Evolutionary conservation across 92 coral and sea anemone species (phyloP), one percentile per base, ranked within the genome.

Genomic region (Actinostola sp.): DNA sequence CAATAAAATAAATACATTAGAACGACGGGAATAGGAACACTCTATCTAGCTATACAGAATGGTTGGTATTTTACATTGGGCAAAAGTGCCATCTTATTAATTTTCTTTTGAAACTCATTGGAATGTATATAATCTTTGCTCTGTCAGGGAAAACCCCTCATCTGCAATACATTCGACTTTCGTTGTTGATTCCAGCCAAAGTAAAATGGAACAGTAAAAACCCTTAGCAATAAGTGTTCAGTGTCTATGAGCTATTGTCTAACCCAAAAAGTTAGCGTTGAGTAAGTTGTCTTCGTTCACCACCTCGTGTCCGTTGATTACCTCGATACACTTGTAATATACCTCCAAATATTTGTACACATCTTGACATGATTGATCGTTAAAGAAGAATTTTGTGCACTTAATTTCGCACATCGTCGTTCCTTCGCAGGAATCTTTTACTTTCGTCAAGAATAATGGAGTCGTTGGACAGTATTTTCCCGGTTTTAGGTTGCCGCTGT

Each of bases 291-390:
- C 99, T 63, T 95, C 99, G 72, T 95, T 95, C 41, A 95, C 99
- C 25, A 95, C 99, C 67, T 95, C 99, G 52, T 95, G 99, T 32
- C 99, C 99, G 75, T 95, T 95, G 87, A 95, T 95, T 49, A 95
- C 99, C 67, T 95, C 99, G 76, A 95, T 92, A 84, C 99, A 95
- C 86, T 95, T 95, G 95, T 95, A 95, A 88, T 95, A 95, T 58
- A 95, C 97, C 51, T 95, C 99, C 83, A 95, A 79, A 85, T 95
- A 95, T 87, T 95, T 95, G 99, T 95, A 95, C 65, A 89, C 91
- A 11, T 95, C 95, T 5, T 3, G 20, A 83, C 99, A 95, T 52
- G 78, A 44, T 57, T 85, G 43, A 61, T 95, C 99, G 84, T 92
- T 70, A 88, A 95, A 95, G 84, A 95, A 95, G 79, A 92, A 83